Percentiles rank a stretch among this genome's conserved stretches.
These are phyloP conservation scores for Pseudomyrmex cubaensis DNA, from an alignment of 1,140 invertebrate species.

Conservation along the genomic window DNA sequence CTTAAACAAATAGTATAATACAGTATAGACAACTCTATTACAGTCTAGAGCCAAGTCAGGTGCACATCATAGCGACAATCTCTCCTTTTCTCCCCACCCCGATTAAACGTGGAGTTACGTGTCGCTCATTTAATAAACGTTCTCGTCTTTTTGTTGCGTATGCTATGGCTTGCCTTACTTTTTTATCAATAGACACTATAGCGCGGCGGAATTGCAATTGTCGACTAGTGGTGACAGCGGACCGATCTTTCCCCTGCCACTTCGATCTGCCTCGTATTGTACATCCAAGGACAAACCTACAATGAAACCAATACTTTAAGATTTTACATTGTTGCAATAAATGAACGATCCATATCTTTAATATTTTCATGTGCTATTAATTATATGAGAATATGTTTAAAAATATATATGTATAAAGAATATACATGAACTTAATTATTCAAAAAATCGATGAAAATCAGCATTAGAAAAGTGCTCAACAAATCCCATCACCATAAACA, in stretches of 20 bases:
- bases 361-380: neutral
- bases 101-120: conserved; percentile 50
- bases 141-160: conserved; percentile 53
- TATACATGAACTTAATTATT: neutral
- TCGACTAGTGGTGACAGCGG: conserved; percentile 92
- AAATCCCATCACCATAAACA: conserved; percentile 83
- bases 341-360: neutral
- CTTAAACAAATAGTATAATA: conserved; percentile 75
- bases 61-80: conserved; percentile 65
- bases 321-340: neutral
- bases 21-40: conserved; percentile 73
- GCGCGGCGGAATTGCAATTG: conserved; percentile 89
- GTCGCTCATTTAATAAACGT: conserved; percentile 61
- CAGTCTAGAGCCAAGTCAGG: conserved; percentile 63
- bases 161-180: conserved; percentile 47
- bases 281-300: conserved; percentile 90
- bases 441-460: conserved; percentile 10
- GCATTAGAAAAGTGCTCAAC: conserved; percentile 34
- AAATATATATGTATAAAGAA: too few relatives aligned
- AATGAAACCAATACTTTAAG: conserved; percentile 62
- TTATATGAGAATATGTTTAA: too few relatives aligned
- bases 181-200: conserved; percentile 83
- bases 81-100: conserved; percentile 4
- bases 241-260: conserved; percentile 90
- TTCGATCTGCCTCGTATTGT: conserved; percentile 91